Evolutionary conservation across 2,888 invertebrate genomes (phyloP).

Genomic region (Phengaris alcon): DNA sequence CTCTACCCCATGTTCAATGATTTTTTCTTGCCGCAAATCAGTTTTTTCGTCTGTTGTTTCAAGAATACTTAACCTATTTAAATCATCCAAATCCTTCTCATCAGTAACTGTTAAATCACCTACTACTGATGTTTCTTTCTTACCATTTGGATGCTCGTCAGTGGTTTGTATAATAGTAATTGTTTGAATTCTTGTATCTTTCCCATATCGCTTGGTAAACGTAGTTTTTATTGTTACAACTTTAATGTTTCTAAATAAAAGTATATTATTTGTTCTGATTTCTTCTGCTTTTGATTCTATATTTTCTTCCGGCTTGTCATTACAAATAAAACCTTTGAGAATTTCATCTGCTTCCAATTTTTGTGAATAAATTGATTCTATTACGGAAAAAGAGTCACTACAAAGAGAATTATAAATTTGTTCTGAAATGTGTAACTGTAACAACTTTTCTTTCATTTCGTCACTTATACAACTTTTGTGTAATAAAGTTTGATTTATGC

Average conservation of each 20-base stretch:
- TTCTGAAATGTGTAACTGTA: constrained; percentile 23
- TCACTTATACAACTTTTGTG: constrained; percentile 13
- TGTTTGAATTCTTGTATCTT: constrained; percentile 40
- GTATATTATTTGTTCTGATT: constrained; percentile 34
- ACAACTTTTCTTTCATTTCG: constrained; percentile 6
- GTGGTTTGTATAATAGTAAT: constrained; percentile 39
- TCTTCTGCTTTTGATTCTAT: constrained; percentile 39
- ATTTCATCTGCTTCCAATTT: constrained; percentile 37
- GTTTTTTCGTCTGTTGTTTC: constrained; percentile 35
- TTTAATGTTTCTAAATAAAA: constrained; percentile 39
- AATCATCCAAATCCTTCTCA: constrained; percentile 35
- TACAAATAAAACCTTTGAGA: constrained; percentile 35
- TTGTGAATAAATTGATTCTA: constrained; percentile 37
- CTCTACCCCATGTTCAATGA: constrained; percentile 31
- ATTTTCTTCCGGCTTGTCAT: constrained; percentile 42
- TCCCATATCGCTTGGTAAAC: constrained; percentile 38
- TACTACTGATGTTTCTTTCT: constrained; percentile 34
- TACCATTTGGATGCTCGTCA: constrained; percentile 41
- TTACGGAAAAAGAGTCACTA: constrained; percentile 35
- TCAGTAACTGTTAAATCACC: constrained; percentile 41
- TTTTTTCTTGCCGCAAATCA: constrained; percentile 33
- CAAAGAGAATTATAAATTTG: constrained; percentile 29
- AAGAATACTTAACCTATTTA: constrained; percentile 35
- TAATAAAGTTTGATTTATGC: constrained; percentile 10
- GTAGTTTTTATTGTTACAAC: constrained; percentile 42